These are phyloP conservation scores for Pammene aurita DNA, from an alignment of 2,888 invertebrate species.

Conservation along the genomic window DNA sequence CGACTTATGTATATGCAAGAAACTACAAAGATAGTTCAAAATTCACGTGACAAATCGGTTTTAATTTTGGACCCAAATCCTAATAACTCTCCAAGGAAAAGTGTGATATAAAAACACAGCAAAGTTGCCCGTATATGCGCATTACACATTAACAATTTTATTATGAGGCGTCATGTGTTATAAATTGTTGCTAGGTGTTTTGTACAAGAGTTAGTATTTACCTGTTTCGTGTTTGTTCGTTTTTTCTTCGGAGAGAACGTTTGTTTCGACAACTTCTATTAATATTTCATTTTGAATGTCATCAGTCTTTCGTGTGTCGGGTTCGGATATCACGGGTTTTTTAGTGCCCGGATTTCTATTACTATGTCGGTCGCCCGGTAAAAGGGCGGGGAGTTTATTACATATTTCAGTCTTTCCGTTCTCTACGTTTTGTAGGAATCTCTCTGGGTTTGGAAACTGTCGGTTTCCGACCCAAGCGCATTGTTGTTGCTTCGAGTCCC, in stretches of 20 bases:
- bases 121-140: too few relatives aligned
- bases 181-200: too few relatives aligned
- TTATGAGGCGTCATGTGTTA: too few relatives aligned
- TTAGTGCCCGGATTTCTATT: conserved; percentile 77
- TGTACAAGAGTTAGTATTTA: conserved; percentile 45
- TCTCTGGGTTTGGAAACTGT: conserved; percentile 84
- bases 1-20: conserved; percentile 40
- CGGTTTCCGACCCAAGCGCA: conserved; percentile 82
- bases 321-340: conserved; percentile 72
- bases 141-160: too few relatives aligned
- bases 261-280: conserved; percentile 86
- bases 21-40: conserved; percentile 1
- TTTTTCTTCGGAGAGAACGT: conserved; percentile 83
- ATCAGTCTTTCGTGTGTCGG: conserved; percentile 80
- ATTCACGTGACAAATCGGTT: too few relatives aligned
- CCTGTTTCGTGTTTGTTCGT: conserved; percentile 78
- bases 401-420: conserved; percentile 86
- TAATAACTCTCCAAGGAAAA: too few relatives aligned
- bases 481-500: conserved; percentile 89
- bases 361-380: conserved; percentile 69
- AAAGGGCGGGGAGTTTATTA: conserved; percentile 76
- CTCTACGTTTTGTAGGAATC: conserved; percentile 88
- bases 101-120: too few relatives aligned
- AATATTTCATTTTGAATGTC: conserved; percentile 86
- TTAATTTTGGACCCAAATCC: too few relatives aligned